Evolutionary conservation across 2,888 invertebrate genomes (phyloP), one percentile per base, ranked within the genome.

Genomic region (Pseudoips prasinana): DNA sequence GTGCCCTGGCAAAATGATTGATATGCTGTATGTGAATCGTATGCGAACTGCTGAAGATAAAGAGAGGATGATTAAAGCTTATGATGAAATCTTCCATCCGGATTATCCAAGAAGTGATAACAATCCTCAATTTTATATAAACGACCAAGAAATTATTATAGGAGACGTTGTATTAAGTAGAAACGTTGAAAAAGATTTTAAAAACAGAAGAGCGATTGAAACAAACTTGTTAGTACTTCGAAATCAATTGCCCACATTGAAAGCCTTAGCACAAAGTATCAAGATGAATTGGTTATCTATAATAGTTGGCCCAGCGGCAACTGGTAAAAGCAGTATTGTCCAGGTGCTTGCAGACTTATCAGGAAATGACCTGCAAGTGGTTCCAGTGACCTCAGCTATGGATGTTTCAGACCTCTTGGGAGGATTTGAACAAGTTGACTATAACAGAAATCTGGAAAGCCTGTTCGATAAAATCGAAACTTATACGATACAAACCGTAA

Each of bases 371-470:
- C 86, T 98, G 25, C 91, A 92, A 54, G 92, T 94, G 0, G 84
- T 98, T 38, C 92, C 94, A 7, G 94, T 98, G 30, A 97, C 96
- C 58, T 94, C 96, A 17, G 94, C 96, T 19, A 98, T 97, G 94
- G 98, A 98, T 67, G 96, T 98, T 0, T 95, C 95, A 0, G 98
- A 98, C 72, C 92, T 98, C 30, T 90, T 98, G 1, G 99, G 99
- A 29, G 97, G 98, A 45, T 99, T 98, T 81, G 99, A 99, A 90
- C 99, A 99, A 93, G 90, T 91, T 1, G 94, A 94, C 67, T 92
- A 92, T 58, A 92, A 91, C 45, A 89, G 94, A 54, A 94, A 94
- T 67, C 85, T 96, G 25, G 95, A 95, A 58, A 92, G 92, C 51
- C 72, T 94, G 10, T 89, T 90, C 31, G 90, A 90, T 40, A 84